Base-by-base conservation (phyloP, 2,888 invertebrate genomes). In the Stenodera caucasica region DNA sequence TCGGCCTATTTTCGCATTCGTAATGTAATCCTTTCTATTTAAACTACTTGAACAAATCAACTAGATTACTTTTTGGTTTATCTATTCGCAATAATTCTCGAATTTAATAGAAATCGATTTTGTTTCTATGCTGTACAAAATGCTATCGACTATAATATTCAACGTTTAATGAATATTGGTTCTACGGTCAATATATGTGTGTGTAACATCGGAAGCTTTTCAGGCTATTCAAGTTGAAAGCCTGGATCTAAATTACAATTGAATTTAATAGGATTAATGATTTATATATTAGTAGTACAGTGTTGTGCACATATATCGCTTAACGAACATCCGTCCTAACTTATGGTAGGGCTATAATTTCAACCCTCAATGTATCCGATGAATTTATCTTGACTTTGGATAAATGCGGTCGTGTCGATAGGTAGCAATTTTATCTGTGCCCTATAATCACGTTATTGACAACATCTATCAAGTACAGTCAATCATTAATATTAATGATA, bases 261-360 rank as follows among this genome's bases (percentile, higher is more conserved):
- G 56, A 56, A 51, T 51, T 23, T 40, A 40, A 40, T 37, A 30
- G 37, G 29, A 21, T 40, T 57, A 57, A 53, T 57, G 57, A 57
- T 57, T 57, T 57, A 57, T 57, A 29, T 35, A 40, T 18, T n/a
- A n/a, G n/a, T 40, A 40, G 18, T 40, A 40, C 9, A 40, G 15
- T 9, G 8, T 9, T 15, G 18, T 30, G 2, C 18, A 18, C 23
- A 35, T 14, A 52, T 53, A 53, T 51, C 32, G 32, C 30, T 32
- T 51, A 51, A 51, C 51, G 30, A 51, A 51, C 51, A 32, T 51
- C 40, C 52, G 14, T 29, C 26, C 45, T 53, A 57, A 45, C 57
- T 57, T 57, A 53, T 52, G 57, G 52, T 30, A 4, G 57, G 9
- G n/a, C 40, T 45, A 53, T 57, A 57, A 57, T 57, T 57, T 57